Percentiles rank a stretch among this genome's conserved stretches.
Evolutionary conservation across 1,140 invertebrate genomes (phyloP).

Genomic region (Drosophila gunungcola): DNA sequence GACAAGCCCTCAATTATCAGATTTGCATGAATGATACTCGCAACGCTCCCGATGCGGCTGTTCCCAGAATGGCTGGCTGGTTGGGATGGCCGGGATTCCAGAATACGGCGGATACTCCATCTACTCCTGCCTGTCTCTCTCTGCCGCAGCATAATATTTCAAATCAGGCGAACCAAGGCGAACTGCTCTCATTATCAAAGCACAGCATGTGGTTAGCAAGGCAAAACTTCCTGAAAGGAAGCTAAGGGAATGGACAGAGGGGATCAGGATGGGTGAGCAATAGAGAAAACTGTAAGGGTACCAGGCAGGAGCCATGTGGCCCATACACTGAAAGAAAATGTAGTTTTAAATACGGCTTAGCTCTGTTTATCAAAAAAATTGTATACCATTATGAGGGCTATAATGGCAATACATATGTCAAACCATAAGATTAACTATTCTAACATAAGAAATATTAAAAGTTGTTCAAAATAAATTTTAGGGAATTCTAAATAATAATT

Average conservation of each 20-base stretch:
- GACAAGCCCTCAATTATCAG: slow-evolving; percentile 82
- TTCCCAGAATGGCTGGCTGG: slow-evolving; percentile 16
- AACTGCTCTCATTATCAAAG: slow-evolving; percentile 79
- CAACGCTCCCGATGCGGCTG: slow-evolving; percentile 31
- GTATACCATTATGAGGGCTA: no score
- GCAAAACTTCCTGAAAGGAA: slow-evolving; percentile 63
- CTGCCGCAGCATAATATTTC: slow-evolving; percentile 77
- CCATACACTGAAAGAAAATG: not conserved
- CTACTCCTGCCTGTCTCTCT: slow-evolving; percentile 25
- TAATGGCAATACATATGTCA: no score
- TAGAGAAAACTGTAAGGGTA: slow-evolving; percentile 41
- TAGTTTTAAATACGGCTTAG: rapidly evolving
- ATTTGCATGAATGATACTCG: slow-evolving; percentile 77
- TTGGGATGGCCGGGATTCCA: slow-evolving; percentile 15
- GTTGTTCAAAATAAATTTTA: no score
- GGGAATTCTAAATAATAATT: no score
- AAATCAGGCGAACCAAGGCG: slow-evolving; percentile 71
- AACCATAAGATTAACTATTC: no score
- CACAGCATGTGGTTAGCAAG: slow-evolving; percentile 82
- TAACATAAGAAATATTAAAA: no score
- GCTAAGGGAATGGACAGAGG: slow-evolving; percentile 16
- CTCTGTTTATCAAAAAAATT: no score
- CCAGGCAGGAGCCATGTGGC: slow-evolving; percentile 53
- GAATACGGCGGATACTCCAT: slow-evolving; percentile 30
- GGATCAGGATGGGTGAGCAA: slow-evolving; percentile 23